Base-by-base conservation (phyloP, 2,888 invertebrate species). In the Tetranychus truncatus region DNA sequence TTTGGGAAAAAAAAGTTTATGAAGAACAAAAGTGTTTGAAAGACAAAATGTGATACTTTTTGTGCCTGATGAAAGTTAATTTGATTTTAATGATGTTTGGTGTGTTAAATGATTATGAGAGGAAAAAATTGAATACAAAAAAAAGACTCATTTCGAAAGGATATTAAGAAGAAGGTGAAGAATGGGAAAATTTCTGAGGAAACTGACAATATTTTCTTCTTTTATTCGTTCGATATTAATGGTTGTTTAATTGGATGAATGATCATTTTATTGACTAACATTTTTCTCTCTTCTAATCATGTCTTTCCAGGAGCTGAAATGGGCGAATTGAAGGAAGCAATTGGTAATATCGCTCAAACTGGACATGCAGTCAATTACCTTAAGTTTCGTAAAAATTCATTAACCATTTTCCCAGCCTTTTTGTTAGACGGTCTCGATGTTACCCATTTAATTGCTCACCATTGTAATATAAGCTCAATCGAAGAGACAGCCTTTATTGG, bases 401-500 rank as follows among this genome's bases (percentile, higher is more conserved):
- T 69, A 21, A 11, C 21, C 69, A 69, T 21, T 69, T 69, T 69
- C 20, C 69, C 69, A 11, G 72, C 20, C 45, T 79, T 78, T 82
- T 88, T 92, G 77, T 92, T 92, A 83, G 86, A 92, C 76, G 91
- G 91, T 6, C 85, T 93, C 81, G 91, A 91, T 81, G 92, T 93
- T 79, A 89, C 90, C 78, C 92, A 93, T 81, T 86, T 93, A 75
- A 91, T 91, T 24, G 91, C 91, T 91, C 82, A 92, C 91, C 83
- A 92, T 78, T 79, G 91, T 83, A 92, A 91, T 81, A 84, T 93
- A 80, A 91, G 91, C 45, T 89, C 90, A 74, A 89, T 93, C 77
- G 92, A 92, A 81, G 91, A 91, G 81, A 88, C 90, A 15, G 91
- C 92, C 0, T 86, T 94, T 74, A 91, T 91, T 82, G 92, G 92